Evolutionary conservation across 2,113 vertebrate genomes (phyloP), one percentile per base, ranked within the genome.

Genomic region (Tursiops truncatus): DNA sequence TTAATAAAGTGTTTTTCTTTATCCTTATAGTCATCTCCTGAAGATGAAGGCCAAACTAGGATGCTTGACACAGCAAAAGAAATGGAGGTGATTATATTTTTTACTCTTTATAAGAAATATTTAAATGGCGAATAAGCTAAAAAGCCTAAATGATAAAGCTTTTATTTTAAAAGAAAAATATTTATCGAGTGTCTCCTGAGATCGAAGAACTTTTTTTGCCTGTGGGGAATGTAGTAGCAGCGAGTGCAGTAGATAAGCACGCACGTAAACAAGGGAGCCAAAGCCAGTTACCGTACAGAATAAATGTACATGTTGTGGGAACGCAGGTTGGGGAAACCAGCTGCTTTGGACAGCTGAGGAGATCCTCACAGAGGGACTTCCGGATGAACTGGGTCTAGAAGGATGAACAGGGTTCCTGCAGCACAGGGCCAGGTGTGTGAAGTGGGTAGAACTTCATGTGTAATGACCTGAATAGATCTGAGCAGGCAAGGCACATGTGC

Each of bases 1-100:
- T 20, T 36, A 76, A 93, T 91, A 73, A 81, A 96, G 95, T 67
- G 21, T 91, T 91, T 94, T 70, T 85, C 73, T 92, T 88, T 96
- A 15, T 93, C 58, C 41, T 0, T 97, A 60, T 5, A 99, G 98
- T 97, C 98, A 11, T 41, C 93, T 41, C 98, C 98, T 41, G 98
- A 99, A 91, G 92, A 96, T 31, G 98, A 99, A 95, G 60, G 73
- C 77, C 89, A 92, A 20, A 93, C 92, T 2, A 96, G 98, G 89
- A 98, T 94, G 79, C 67, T 87, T 0, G 98, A 98, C 63, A 21
- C 96, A 74, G 25, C 91, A 11, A 99, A 98, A 96, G 99, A 99
- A 41, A 8, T 96, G 38, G 99, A 99, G 99, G 99, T 99, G 87
- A 97, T 50, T 41, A 1, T 44, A 56, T 96, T 96, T 96, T 20